These are phyloP conservation scores for Taxidea taxus DNA, from an alignment of 2,113 vertebrate species.

Conservation along the genomic window DNA sequence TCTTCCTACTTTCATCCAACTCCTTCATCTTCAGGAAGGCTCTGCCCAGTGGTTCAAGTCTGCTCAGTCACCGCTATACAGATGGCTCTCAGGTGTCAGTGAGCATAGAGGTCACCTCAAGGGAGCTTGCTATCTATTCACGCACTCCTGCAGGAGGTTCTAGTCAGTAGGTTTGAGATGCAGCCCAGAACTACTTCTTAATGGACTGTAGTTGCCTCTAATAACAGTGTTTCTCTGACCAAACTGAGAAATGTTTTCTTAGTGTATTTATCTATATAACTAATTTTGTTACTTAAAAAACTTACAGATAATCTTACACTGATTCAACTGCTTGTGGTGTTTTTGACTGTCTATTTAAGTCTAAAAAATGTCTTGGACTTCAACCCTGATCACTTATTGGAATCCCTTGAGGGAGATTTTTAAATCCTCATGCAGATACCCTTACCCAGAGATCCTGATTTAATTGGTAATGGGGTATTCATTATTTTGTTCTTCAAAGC, in stretches of 20 bases:
- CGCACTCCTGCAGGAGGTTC: background rate
- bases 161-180: background rate
- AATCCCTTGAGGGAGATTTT: background rate
- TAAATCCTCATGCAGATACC: background rate
- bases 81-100: background rate
- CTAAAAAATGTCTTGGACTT: background rate
- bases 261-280: background rate
- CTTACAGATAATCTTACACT: background rate
- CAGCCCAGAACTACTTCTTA: background rate
- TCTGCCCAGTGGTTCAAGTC: no score
- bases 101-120: background rate
- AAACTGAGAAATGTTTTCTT: background rate
- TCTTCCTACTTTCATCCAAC: background rate
- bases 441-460: background rate
- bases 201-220: background rate
- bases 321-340: background rate
- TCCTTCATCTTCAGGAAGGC: background rate
- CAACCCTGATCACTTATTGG: background rate
- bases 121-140: background rate
- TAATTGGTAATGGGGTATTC: background rate
- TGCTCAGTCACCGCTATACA: background rate
- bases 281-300: background rate
- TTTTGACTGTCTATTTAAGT: background rate
- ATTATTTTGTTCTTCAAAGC: background rate
- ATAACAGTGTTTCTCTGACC: background rate